Percentiles rank a stretch among this genome's conserved stretches.
phyloP scores from a whole-genome alignment of 1,140 invertebrate genomes.

The Macrobrachium rosenbergii region DNA sequence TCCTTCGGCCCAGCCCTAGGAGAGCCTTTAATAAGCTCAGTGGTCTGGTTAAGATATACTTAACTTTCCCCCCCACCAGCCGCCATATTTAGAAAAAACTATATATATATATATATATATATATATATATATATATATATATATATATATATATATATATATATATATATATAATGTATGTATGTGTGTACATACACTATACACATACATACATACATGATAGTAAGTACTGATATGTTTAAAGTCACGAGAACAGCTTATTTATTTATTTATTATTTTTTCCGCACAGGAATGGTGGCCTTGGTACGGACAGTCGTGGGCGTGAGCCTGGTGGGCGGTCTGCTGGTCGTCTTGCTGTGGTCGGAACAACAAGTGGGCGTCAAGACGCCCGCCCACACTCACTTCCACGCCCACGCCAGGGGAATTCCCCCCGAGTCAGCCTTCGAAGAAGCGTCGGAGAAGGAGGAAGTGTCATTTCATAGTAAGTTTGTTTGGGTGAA shows the following conservation, averaged over 20 bases:
- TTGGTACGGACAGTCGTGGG: constrained; percentile 37
- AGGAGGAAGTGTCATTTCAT: not conserved
- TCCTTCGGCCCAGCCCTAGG: no score
- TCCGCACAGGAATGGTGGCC: constrained; percentile 25
- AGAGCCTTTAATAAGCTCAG: no score
- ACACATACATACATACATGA: constrained; percentile 8
- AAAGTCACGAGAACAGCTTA: no score
- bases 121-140: constrained; percentile 4
- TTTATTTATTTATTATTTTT: not conserved
- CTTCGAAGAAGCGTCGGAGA: not conserved
- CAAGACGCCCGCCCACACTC: constrained; percentile 39
- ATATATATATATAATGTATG: constrained; percentile 12
- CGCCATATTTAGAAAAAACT: not conserved
- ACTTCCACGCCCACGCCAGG: constrained; percentile 34
- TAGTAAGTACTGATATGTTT: no score
- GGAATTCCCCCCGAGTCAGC: constrained; percentile 6
- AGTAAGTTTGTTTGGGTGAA: not conserved
- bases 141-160: constrained; percentile 15
- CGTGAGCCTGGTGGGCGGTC: constrained; percentile 39
- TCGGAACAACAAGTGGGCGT: constrained; percentile 39
- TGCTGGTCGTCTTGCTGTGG: constrained; percentile 49
- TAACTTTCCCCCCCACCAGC: no score
- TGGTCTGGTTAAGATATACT: no score
- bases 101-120: constrained; percentile 4
- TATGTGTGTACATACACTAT: constrained; percentile 1